Base-by-base conservation (phyloP, 2,113 vertebrate genomes). In the Oceanites oceanicus region DNA sequence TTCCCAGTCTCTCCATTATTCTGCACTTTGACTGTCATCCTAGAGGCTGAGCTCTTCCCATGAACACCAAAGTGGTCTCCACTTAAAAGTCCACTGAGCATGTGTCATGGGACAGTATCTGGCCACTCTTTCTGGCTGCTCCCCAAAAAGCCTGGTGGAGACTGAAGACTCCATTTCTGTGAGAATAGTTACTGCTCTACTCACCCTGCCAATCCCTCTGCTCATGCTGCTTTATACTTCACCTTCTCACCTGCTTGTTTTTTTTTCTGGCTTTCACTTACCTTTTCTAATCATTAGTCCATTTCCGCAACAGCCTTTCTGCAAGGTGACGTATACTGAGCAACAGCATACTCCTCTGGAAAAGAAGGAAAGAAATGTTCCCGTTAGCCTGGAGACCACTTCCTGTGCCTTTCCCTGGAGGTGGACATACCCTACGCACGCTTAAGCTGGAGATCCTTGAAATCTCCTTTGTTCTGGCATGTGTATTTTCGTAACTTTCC, bases 311-410 rank as follows among this genome's bases (percentile, higher is more conserved):
- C 63, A 49, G 13, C 14, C 8, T 86, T 50, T 75, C 81, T 86
- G 88, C 98, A 98, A 70, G 97, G 98, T 50, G 90, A 95, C 4
- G 2, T 65, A 36, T 98, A 98, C 50, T 98, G 97, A 86, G 89
- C 78, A 90, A 97, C 75, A 78, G 97, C 96, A 88, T 95, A 97
- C 62, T 98, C 97, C 83, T 97, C 98, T 98, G 95, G 52, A 97
- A 85, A 53, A 95, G 59, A 80, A 47, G 47, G 29, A 93, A 36
- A 70, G 4, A 75, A 90, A 91, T 1, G 4, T 47, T 78, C 18
- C 12, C 7, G 5, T 95, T 66, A 90, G 10, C n/a, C 23, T 58
- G 34, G 9, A 76, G 23, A 82, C 15, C 5, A 9, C 13, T 29
- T 83, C 12, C 21, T 5, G 5, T n/a, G 27, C n/a, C 40, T 58